Base-by-base conservation (phyloP, 2,113 vertebrate genomes). In the Engystomops pustulosus region DNA sequence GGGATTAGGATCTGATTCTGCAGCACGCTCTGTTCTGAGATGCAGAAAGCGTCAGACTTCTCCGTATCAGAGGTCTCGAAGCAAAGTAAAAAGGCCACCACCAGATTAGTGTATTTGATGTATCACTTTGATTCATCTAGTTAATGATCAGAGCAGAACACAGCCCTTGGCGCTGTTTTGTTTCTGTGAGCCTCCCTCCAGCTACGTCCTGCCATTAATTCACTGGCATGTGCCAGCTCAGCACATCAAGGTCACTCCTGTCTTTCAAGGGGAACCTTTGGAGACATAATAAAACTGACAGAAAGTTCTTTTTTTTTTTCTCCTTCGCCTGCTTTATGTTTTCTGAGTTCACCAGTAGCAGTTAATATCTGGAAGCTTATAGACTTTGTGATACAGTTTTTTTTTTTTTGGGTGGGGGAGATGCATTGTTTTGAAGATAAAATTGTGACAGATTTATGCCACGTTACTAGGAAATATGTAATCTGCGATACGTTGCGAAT, bases 201-300 rank as follows among this genome's bases (percentile, higher is more conserved):
- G 91, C 92, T 90, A 92, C 90, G 91, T 90, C 88, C 85, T 86
- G 88, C 94, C 92, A 94, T 95, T 94, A 94, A 95, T 95, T 93
- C 93, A 94, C 89, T 91, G 91, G 93, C 93, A 94, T 91, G 92
- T 94, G 94, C 94, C 94, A 94, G 91, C 94, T 93, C 92, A 89
- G 93, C 92, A 92, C 90, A 94, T 89, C 93, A 94, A 95, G 94
- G 93, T 95, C 93, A 94, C 92, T 93, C 91, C 92, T 93, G 92
- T 91, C 91, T 91, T 94, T 94, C 94, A 94, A 95, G 93, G 94
- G 92, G 94, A 95, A 94, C 92, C 93, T 94, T 94, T 94, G 93
- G 94, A 94, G 93, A 94, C 94, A 95, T 94, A 94, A 95, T 95
- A 95, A 94, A 95, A 93, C 92, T 94, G 94, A 94, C 94, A 95